A percentile compares a stretch with the other conserved stretches of the same genome.
phyloP scores from a whole-genome alignment of 2,113 vertebrate species.

The Gasterosteus nipponicus region DNA sequence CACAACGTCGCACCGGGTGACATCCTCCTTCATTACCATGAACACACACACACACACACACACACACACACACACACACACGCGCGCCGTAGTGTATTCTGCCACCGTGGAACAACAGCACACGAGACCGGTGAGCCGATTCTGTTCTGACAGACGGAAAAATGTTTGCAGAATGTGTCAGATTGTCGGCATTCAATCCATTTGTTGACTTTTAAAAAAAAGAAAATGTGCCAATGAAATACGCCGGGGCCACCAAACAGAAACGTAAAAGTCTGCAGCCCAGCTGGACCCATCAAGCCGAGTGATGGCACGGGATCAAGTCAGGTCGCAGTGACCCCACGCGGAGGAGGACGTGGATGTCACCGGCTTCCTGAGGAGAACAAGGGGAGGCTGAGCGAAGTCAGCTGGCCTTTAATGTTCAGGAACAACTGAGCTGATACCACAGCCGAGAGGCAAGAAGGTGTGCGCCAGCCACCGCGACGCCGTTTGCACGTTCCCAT shows the following conservation, averaged over 20 bases:
- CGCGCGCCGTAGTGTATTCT: not conserved
- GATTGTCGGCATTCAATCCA: too few species aligned
- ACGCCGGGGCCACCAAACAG: not conserved
- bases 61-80: not conserved
- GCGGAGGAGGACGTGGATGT: slow-evolving; percentile 53
- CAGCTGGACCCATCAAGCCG: not conserved
- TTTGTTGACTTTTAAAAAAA: too few species aligned
- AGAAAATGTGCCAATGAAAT: not conserved
- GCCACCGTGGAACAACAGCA: too few species aligned
- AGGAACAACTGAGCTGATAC: not conserved
- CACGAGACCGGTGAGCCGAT: too few species aligned
- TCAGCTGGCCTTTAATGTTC: slow-evolving; percentile 53
- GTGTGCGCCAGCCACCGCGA: not conserved
- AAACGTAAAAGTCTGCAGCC: not conserved
- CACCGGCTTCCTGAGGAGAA: slow-evolving; percentile 48
- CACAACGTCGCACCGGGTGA: not conserved
- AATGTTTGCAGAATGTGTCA: too few species aligned
- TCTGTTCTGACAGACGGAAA: too few species aligned
- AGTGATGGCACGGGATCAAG: slow-evolving; percentile 2
- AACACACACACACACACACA: slow-evolving; percentile 6
- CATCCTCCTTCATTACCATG: slow-evolving; percentile 2
- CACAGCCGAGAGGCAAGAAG: not conserved
- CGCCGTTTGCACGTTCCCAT: not conserved
- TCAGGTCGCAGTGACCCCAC: slow-evolving; percentile 58
- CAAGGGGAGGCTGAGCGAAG: slow-evolving; percentile 57